These are phyloP conservation scores for Globodera ellingtonae DNA, from an alignment of 1,140 invertebrate genomes.

Conservation along the genomic window DNA sequence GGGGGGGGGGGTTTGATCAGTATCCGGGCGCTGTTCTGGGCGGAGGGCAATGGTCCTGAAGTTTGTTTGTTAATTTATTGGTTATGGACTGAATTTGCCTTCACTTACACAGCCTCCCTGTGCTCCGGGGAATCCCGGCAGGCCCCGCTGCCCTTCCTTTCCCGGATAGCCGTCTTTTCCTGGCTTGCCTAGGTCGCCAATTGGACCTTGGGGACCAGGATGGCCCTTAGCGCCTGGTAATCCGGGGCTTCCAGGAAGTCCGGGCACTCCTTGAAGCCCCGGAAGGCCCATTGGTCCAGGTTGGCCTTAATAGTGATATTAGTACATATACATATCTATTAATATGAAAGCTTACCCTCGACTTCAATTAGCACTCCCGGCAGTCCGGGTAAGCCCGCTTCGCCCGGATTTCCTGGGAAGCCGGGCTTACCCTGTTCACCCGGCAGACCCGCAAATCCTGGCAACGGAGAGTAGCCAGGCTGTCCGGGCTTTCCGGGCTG, in stretches of 20 bases:
- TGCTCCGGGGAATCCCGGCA: background rate
- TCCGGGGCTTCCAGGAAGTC: constrained; percentile 10
- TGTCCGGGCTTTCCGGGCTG: constrained; percentile 2
- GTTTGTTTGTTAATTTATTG: background rate
- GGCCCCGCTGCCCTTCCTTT: background rate
- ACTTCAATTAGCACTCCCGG: constrained; percentile 17
- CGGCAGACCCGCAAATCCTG: background rate
- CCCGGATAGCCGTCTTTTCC: constrained; percentile 7
- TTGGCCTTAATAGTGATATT: background rate
- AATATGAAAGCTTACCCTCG: background rate
- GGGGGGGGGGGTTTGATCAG: background rate
- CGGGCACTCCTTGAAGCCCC: constrained; percentile 9
- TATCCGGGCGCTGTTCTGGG: constrained; percentile 4
- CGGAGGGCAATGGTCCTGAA: constrained; percentile 4
- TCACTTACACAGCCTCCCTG: constrained; percentile 3
- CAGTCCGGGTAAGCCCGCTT: constrained; percentile 10
- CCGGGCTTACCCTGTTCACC: constrained; percentile 12
- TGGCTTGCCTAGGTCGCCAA: constrained; percentile 7
- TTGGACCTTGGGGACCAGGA: constrained; percentile 19
- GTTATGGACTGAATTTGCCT: background rate
- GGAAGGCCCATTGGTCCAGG: constrained; percentile 1
- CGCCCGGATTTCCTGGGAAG: constrained; percentile 12
- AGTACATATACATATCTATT: background rate
- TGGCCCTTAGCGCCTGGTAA: background rate
- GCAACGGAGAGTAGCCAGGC: background rate